Conservation (phyloP, 2,113 vertebrate species). For the Megaceryle maxima region DNA sequence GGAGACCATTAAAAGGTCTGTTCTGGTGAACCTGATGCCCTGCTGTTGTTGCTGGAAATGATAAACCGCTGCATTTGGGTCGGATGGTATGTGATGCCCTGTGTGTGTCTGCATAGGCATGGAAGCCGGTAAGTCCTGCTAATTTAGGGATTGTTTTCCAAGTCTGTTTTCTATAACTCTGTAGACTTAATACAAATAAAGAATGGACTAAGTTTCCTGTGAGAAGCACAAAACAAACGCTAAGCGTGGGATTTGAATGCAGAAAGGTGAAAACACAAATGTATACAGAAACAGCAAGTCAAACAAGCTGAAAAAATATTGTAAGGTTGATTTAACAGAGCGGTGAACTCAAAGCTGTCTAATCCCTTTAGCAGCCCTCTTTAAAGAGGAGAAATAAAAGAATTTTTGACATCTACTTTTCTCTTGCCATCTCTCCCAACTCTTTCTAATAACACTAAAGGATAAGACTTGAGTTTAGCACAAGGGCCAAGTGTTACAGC, state of each 20-base stretch:
- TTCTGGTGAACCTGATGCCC: slow-evolving; percentile 58
- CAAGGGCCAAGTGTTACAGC: background rate
- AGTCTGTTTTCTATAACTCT: slow-evolving; percentile 49
- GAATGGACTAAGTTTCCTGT: slow-evolving; percentile 25
- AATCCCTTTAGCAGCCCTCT: slow-evolving; percentile 41
- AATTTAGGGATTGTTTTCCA: slow-evolving; percentile 60
- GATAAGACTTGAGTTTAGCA: background rate
- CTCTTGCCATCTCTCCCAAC: background rate
- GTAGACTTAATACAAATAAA: slow-evolving; percentile 49
- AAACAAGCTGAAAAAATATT: slow-evolving; percentile 69
- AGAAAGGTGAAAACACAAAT: slow-evolving; percentile 62
- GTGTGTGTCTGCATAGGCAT: background rate
- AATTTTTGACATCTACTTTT: background rate
- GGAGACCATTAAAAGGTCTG: slow-evolving; percentile 43
- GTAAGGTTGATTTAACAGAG: slow-evolving; percentile 58
- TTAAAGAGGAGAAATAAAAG: slow-evolving; percentile 13
- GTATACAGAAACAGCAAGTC: slow-evolving; percentile 46
- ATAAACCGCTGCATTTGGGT: background rate
- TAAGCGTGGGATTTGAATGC: slow-evolving; percentile 19
- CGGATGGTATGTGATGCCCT: background rate
- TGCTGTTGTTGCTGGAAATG: slow-evolving; percentile 51
- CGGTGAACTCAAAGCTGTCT: slow-evolving; percentile 47
- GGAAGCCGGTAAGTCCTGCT: slow-evolving; percentile 19
- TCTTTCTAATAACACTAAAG: background rate
- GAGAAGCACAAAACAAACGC: background rate